Base-by-base conservation (phyloP, 2,797 vertebrate species). In the Picus viridis region DNA sequence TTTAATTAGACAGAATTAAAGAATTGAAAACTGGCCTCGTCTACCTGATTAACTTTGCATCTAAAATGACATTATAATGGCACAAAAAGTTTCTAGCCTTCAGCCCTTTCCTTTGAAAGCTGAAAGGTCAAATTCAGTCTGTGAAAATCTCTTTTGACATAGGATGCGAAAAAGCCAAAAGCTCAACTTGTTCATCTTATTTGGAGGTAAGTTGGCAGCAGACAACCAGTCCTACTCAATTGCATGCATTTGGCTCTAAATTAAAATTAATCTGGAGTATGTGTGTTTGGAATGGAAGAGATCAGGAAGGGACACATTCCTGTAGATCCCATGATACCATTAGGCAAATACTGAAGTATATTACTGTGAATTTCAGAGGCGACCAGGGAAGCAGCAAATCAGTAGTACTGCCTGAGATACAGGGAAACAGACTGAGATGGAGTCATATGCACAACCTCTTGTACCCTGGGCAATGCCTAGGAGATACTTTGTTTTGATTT, bases 301-400 rank as follows among this genome's bases (percentile, higher is more conserved):
- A 72, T 74, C 53, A 74, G 56, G n/a, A 87, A 62, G 53, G 5
- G 22, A 63, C 23, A 43, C 39, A 16, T 80, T 74, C 43, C 71
- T 78, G 6, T 54, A 17, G 47, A 43, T 43, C 32, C 29, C 19
- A 16, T 24, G 56, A 47, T 78, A 47, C 29, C 63, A 32, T 74
- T 77, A 85, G 41, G 54, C 2, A 7, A 53, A 29, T 32, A 65
- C 69, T 62, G 27, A 90, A 72, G n/a, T 43, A 41, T 8, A 10
- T 63, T 36, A 32, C 19, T 88, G 22, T 59, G 43, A 59, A 20
- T 72, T 93, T 88, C 39, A 72, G 61, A 78, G 83, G 61, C 6
- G 41, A 85, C 64, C 23, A 47, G 16, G 79, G 75, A 85, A 87
- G 32, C 56, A 80, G 65, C 12, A 57, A n/a, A 78, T 89, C 51